Evolutionary conservation across 2,797 vertebrate genomes (phyloP).

Genomic region (Alcedo quadribrachys): DNA sequence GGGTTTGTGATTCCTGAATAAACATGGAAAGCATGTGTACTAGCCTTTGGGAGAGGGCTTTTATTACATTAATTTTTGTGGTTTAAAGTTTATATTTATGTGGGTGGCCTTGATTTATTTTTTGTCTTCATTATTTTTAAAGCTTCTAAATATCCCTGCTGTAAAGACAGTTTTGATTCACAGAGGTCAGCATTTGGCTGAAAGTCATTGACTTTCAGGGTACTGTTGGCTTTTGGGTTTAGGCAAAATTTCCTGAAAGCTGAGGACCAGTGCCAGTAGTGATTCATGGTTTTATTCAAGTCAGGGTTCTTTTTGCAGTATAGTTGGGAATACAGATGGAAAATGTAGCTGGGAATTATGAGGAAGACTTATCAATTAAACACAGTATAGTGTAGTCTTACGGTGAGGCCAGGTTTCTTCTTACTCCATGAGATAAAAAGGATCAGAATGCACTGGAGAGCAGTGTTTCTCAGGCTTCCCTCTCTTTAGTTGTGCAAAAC

Average conservation of each 20-base stretch:
- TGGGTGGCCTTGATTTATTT: background rate
- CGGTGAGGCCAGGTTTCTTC: background rate
- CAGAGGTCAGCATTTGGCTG: background rate
- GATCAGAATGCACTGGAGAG: background rate
- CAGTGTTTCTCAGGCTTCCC: background rate
- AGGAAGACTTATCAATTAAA: background rate
- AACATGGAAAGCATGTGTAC: fast-evolving
- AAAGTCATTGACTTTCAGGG: background rate
- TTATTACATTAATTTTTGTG: background rate
- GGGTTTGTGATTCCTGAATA: background rate
- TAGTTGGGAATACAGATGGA: background rate
- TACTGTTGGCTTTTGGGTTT: background rate
- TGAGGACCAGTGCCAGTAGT: background rate
- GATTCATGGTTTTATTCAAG: background rate
- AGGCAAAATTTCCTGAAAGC: background rate
- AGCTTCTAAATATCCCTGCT: background rate
- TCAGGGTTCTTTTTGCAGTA: background rate
- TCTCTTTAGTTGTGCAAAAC: background rate
- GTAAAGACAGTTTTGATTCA: background rate
- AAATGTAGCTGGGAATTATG: background rate
- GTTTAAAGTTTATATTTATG: background rate
- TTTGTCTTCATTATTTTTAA: background rate
- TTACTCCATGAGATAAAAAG: background rate
- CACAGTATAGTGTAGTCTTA: fast-evolving
- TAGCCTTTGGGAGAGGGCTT: background rate